Conservation (phyloP, 2,797 vertebrate species). For the Rhinophrynus dorsalis region DNA sequence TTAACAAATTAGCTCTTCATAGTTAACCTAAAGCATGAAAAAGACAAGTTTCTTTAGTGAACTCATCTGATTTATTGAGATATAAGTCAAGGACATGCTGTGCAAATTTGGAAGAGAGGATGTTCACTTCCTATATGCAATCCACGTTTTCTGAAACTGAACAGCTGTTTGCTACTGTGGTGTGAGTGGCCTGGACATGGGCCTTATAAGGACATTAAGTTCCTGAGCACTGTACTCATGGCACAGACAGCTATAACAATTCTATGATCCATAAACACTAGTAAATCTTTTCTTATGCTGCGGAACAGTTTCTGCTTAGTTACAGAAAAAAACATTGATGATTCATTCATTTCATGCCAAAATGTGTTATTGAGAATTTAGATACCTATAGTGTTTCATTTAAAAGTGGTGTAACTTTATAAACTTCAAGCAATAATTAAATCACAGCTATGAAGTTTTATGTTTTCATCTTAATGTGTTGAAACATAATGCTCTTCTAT, state of each 20-base stretch:
- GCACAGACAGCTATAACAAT: not conserved
- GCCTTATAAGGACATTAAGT: not conserved
- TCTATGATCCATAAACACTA: not conserved
- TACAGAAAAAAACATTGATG: not conserved
- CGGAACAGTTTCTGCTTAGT: not conserved
- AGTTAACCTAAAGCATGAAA: not conserved
- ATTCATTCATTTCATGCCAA: not conserved
- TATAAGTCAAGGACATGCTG: not conserved
- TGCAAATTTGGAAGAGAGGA: not conserved
- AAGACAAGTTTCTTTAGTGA: not conserved
- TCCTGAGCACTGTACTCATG: not conserved
- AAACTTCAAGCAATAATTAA: too few relatives aligned
- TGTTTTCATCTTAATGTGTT: too few relatives aligned
- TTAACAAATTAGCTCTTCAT: not conserved
- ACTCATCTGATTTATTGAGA: not conserved
- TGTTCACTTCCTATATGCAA: conserved; percentile 1
- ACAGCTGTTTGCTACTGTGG: not conserved
- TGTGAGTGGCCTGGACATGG: not conserved
- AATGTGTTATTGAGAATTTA: too few relatives aligned
- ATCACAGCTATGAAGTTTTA: not conserved
- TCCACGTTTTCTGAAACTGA: not conserved
- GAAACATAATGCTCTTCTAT: too few relatives aligned
- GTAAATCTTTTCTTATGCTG: not conserved
- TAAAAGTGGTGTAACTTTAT: too few relatives aligned
- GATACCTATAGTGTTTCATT: too few relatives aligned